These are phyloP conservation scores for Nesometra sesokonis DNA, from an alignment of 35 echinoderm and acorn worm genomes.

Conservation along the genomic window DNA sequence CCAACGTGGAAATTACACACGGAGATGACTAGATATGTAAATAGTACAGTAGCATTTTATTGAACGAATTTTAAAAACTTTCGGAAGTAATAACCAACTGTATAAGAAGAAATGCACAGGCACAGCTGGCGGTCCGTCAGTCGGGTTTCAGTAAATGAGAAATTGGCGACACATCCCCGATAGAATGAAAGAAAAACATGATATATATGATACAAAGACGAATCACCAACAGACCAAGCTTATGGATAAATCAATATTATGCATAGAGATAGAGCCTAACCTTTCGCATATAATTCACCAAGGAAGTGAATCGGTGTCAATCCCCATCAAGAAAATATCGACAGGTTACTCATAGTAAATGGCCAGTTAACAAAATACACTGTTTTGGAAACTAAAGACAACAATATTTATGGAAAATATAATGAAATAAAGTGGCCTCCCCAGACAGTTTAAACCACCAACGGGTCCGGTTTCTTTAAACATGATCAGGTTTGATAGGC, in stretches of 20 bases:
- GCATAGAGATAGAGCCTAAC: background rate
- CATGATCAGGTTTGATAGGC: no score
- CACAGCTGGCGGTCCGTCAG: background rate
- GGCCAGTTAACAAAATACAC: background rate
- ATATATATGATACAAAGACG: background rate
- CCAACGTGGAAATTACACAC: background rate
- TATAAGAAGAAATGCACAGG: background rate
- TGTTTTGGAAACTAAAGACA: background rate
- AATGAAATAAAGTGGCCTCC: no score
- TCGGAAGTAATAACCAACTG: background rate
- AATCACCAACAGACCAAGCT: background rate
- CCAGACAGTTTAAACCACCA: no score
- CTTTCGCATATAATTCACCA: background rate
- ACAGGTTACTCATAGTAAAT: background rate
- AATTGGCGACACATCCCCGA: background rate
- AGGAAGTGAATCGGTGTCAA: background rate
- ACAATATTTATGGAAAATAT: no score
- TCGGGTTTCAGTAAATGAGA: background rate
- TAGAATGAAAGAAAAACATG: background rate
- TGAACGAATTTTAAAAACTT: conserved; percentile 1
- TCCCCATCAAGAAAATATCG: background rate
- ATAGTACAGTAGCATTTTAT: background rate
- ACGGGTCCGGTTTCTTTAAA: no score
- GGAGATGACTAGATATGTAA: background rate
- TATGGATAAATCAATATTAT: background rate